phyloP scores from a whole-genome alignment of 2,797 vertebrate genomes.

The Labeo calbasu region DNA sequence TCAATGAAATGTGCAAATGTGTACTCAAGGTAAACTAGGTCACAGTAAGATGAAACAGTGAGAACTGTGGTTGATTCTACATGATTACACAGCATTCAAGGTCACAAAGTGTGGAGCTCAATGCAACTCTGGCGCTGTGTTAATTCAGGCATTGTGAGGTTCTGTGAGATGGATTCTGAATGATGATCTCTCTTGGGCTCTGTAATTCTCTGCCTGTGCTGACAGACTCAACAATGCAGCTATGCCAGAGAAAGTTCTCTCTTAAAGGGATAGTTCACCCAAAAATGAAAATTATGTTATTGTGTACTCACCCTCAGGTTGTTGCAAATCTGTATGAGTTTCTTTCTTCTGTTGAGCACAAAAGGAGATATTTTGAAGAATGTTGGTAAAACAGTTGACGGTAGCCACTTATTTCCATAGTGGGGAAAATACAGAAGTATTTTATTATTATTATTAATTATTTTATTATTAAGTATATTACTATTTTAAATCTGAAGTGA shows the following conservation, averaged over 20 bases:
- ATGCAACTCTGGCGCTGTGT: constrained; percentile 61
- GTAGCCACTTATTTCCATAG: not conserved
- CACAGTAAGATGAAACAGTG: constrained; percentile 28
- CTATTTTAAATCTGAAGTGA: too few relatives aligned
- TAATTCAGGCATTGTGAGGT: constrained; percentile 50
- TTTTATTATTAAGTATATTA: too few relatives aligned
- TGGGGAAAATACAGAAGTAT: not conserved
- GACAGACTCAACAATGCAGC: constrained; percentile 69
- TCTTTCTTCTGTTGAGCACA: not conserved
- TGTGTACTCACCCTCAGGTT: not conserved
- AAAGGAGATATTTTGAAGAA: not conserved
- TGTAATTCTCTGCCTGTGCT: constrained; percentile 67
- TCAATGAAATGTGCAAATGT: not conserved
- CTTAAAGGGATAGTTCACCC: not conserved
- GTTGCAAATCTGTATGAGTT: not conserved
- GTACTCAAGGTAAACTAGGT: constrained; percentile 7
- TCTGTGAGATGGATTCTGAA: constrained; percentile 53
- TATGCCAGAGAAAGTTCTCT: constrained; percentile 38
- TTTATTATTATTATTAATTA: too few relatives aligned
- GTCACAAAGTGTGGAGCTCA: constrained; percentile 23
- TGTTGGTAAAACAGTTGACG: not conserved
- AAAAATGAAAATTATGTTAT: not conserved
- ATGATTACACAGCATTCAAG: constrained; percentile 1
- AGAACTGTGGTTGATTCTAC: constrained; percentile 32
- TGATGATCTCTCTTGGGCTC: constrained; percentile 58